Base-by-base conservation (phyloP, 2,113 vertebrate genomes). In the Manacus vitellinus region DNA sequence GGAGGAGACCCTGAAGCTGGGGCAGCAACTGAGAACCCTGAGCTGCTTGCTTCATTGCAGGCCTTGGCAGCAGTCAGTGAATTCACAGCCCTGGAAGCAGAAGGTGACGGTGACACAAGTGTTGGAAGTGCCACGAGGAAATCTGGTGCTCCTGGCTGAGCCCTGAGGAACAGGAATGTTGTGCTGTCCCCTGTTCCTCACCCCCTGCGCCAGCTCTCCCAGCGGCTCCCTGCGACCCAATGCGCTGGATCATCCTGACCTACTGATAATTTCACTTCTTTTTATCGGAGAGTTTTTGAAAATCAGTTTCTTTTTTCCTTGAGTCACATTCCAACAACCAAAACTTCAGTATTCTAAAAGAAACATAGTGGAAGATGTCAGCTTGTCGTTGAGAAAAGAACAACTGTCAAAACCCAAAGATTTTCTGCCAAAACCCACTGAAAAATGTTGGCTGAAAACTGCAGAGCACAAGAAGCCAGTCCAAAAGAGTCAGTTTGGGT, bases 381-480 rank as follows among this genome's bases (percentile, higher is more conserved):
- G 89, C 88, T 96, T 95, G 86, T 94, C 86, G 9, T 68, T 52
- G 86, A 91, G 91, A 96, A 97, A 97, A 95, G 93, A 95, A 91
- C 94, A 93, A 93, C 94, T 95, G 94, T 95, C 95, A 96, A 96
- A 96, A 94, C 84, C 93, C 84, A 79, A 72, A 75, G 89, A 87
- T 87, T 92, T 92, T 54, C 89, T 96, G 94, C 93, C 95, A 95
- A 96, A 97, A 96, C 61, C 68, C 65, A 54, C 44, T 92, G 91
- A 94, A 79, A 91, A 85, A 31, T 44, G 74, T 85, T 96, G 94
- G 93, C 94, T 94, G 89, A 33, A 74, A 88, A 33, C 75, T 63
- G 70, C 52, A 73, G 87, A 56, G 70, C 28, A 16, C 5, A 12
- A 96, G 67, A 89, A 96, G 67, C 66, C 12, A 4, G 87, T 81